Evolutionary conservation across 1,140 invertebrate genomes (phyloP).

Genomic region (Belonocnema kinseyi): DNA sequence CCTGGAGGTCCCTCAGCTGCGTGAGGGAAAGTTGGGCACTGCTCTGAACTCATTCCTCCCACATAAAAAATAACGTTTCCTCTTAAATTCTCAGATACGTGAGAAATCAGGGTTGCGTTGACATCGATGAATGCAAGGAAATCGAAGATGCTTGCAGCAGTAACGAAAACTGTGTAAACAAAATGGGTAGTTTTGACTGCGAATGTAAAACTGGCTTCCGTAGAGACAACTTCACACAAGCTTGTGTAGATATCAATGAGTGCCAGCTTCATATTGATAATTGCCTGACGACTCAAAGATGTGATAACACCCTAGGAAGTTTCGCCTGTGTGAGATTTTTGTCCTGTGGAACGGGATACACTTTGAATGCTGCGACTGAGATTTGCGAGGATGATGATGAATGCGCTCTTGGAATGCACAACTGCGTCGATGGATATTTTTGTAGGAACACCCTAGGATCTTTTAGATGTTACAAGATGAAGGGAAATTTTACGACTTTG

Average conservation of each 20-base stretch:
- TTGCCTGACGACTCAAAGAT: conserved; percentile 84
- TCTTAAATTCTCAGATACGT: conserved; percentile 48
- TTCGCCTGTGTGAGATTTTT: conserved; percentile 88
- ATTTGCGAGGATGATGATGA: conserved; percentile 97
- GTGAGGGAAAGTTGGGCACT: no score
- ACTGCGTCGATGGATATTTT: conserved; percentile 86
- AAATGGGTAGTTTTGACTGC: conserved; percentile 75
- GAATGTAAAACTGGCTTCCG: conserved; percentile 76
- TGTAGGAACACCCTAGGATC: conserved; percentile 92
- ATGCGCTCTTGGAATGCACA: conserved; percentile 87
- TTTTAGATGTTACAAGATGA: conserved; percentile 83
- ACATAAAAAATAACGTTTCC: neutral
- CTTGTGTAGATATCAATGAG: conserved; percentile 82
- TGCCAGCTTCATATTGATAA: conserved; percentile 77
- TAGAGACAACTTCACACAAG: conserved; percentile 75
- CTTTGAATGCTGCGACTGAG: conserved; percentile 90
- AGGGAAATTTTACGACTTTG: conserved; percentile 37
- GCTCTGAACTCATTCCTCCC: no score
- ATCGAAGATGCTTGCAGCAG: conserved; percentile 74
- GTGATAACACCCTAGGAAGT: conserved; percentile 91
- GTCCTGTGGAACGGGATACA: conserved; percentile 97
- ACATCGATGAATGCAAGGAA: conserved; percentile 82
- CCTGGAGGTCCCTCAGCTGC: no score
- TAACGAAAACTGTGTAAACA: conserved; percentile 76
- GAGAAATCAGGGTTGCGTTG: conserved; percentile 75